phyloP scores from a whole-genome alignment of 2,888 invertebrate species.

The Scelioninae gen. 2 region DNA sequence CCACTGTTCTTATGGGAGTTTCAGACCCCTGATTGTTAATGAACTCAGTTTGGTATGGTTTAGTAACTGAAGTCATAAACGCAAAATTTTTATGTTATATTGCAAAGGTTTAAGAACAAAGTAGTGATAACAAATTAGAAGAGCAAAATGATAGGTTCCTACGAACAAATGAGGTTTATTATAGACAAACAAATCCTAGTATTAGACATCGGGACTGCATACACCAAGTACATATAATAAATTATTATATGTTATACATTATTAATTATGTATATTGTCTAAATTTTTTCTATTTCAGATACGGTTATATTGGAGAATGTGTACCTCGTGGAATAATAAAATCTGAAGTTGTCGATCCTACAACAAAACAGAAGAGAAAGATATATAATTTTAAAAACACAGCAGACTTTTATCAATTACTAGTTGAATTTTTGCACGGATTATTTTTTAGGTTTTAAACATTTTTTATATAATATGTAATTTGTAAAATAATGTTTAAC shows the following conservation, averaged over 20 bases:
- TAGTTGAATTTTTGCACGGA: constrained; percentile 91
- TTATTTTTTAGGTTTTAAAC: constrained; percentile 86
- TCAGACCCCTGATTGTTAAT: no score
- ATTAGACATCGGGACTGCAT: constrained; percentile 92
- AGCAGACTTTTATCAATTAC: constrained; percentile 87
- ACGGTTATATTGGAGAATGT: constrained; percentile 93
- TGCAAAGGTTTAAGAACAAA: no score
- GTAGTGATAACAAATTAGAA: no score
- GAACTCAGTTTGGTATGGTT: no score
- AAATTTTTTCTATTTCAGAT: constrained; percentile 77
- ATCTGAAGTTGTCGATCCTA: constrained; percentile 84
- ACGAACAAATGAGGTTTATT: constrained; percentile 86
- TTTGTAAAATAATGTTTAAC: no score
- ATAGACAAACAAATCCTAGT: constrained; percentile 93
- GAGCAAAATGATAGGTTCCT: constrained; percentile 81
- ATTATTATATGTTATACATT: no score
- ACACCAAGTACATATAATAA: constrained; percentile 85
- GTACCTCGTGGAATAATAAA: constrained; percentile 92
- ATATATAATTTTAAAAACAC: constrained; percentile 81
- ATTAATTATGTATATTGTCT: background rate
- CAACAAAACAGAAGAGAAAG: constrained; percentile 78
- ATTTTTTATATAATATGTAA: background rate
- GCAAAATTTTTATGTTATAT: no score
- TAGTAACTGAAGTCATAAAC: no score
- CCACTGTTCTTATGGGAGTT: no score